Evolutionary conservation across 2,113 vertebrate species (phyloP).

Genomic region (Mesembrinibis cayennensis): DNA sequence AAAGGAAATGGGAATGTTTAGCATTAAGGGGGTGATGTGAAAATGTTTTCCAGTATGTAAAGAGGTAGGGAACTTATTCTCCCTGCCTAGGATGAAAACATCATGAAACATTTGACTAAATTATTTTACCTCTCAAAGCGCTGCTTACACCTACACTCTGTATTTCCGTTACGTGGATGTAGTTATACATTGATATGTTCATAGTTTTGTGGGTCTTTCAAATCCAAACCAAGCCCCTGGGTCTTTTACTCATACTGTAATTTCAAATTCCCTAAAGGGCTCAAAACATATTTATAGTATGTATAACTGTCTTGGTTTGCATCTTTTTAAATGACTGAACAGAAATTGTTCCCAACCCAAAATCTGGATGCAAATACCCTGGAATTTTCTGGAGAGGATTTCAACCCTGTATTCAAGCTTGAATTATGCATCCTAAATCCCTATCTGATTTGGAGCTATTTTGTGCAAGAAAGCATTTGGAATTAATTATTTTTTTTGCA

Average conservation of each 20-base stretch:
- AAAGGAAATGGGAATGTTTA: not conserved
- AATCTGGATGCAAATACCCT: not conserved
- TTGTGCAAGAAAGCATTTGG: constrained; percentile 50
- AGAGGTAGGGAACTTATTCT: not conserved
- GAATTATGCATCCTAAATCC: constrained; percentile 22
- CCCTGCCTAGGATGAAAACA: not conserved
- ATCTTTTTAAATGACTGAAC: not conserved
- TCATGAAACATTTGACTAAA: not conserved
- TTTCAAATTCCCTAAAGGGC: not conserved
- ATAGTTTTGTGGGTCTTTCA: not conserved
- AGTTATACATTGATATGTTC: not conserved
- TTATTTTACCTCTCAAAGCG: not conserved
- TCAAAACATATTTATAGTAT: not conserved
- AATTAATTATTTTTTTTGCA: constrained; percentile 10
- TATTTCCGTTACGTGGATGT: not conserved
- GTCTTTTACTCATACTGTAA: not conserved
- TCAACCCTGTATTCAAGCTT: not conserved
- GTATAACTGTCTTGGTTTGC: not conserved
- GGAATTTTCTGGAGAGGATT: constrained; percentile 27
- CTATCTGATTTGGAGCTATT: constrained; percentile 54
- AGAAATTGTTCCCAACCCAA: not conserved
- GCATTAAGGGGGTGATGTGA: not conserved
- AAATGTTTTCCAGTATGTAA: not conserved
- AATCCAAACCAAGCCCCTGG: not conserved
- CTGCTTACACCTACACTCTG: not conserved